Percentiles rank a stretch among this genome's conserved stretches.
Evolutionary conservation across 2,113 vertebrate species (phyloP).

Genomic region (Columbina picui): DNA sequence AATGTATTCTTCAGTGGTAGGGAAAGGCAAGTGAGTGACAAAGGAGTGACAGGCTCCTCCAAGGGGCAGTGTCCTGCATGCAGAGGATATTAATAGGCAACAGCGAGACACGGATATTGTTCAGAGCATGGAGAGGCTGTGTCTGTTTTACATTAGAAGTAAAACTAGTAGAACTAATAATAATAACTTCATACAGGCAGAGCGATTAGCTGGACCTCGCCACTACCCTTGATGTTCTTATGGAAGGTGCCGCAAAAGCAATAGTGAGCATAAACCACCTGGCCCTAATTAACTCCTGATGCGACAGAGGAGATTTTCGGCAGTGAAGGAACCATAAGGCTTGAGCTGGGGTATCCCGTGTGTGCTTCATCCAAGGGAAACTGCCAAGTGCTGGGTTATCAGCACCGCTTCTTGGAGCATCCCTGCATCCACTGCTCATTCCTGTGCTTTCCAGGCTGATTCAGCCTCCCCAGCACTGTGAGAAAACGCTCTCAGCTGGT

Average conservation of each 20-base stretch:
- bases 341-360: neutral
- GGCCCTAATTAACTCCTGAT: neutral
- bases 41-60: neutral
- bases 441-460: neutral
- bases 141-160: neutral
- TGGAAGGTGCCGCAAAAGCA: neutral
- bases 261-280: neutral
- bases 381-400: fast-evolving
- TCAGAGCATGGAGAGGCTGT: neutral
- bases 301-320: neutral
- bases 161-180: neutral
- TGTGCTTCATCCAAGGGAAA: neutral
- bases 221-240: neutral
- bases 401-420: neutral
- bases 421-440: neutral
- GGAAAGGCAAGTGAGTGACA: neutral
- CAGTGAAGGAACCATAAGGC: neutral
- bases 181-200: neutral
- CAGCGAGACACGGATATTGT: neutral
- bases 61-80: neutral
- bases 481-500: neutral
- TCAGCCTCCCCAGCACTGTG: neutral
- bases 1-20: neutral
- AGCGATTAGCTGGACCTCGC: neutral
- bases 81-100: slow-evolving; percentile 7